Conservation (phyloP, 2,113 vertebrate species). For the Saccopteryx leptura region DNA sequence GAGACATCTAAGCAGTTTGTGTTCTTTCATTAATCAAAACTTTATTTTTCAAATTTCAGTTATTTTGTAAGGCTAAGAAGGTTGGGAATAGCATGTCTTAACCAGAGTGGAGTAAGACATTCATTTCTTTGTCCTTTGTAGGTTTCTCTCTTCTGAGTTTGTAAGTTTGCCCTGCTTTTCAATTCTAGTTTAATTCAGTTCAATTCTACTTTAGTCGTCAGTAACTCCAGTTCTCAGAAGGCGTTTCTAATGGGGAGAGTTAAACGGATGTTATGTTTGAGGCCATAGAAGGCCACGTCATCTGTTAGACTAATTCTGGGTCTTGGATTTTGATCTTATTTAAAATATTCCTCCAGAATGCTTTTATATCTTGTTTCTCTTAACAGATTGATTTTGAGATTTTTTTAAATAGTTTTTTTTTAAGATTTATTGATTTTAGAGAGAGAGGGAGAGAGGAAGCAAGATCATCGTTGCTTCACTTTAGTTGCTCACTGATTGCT, state of each 20-base stretch:
- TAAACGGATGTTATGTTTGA: neutral
- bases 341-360: conserved; percentile 6
- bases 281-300: neutral
- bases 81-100: neutral
- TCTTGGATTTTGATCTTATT: conserved; percentile 41
- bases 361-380: conserved; percentile 23
- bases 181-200: conserved; percentile 1
- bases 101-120: neutral
- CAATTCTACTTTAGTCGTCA: neutral
- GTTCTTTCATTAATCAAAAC: conserved; percentile 9
- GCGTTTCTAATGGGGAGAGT: neutral
- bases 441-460: no score
- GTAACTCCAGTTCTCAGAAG: neutral
- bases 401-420: neutral
- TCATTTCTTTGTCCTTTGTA: neutral
- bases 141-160: neutral
- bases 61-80: neutral
- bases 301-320: neutral
- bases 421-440: no score
- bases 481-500: no score
- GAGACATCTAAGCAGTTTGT: conserved; percentile 14
- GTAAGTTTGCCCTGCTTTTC: neutral
- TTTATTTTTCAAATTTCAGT: conserved; percentile 14
- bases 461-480: no score
- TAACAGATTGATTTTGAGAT: conserved; percentile 27